Base-by-base conservation (phyloP, 1,140 invertebrate species). In the Acromyrmex heyeri region DNA sequence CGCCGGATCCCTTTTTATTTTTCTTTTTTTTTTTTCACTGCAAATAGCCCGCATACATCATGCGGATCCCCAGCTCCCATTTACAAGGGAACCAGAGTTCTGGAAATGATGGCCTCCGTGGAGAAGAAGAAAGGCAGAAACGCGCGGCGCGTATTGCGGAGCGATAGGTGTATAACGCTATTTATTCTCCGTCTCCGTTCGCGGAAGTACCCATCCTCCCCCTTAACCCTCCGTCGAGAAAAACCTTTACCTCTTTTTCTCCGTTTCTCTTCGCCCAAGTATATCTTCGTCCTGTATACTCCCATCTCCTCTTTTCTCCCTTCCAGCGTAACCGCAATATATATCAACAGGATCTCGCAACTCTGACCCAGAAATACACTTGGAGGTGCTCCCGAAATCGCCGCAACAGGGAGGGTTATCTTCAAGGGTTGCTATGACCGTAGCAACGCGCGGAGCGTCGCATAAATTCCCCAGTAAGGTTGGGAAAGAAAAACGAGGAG, bases 291-390 rank as follows among this genome's bases (percentile, higher is more conserved):
- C 30, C 34, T 48, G 4, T 62, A n/a, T n/a, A n/a, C 30, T 57
- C 34, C 18, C 3, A 12, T 55, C 30, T n/a, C 38, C 53, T 85
- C 62, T 61, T 53, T 70, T 67, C 16, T 14, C 57, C n/a, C 38
- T 38, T 21, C 27, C 16, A 8, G 2, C 79, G 79, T 90, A 87
- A 53, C 72, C 86, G 78, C 82, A 73, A 55, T 88, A 88, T 90
- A 88, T 93, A 90, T 91, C 88, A 88, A 70, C 75, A 55, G 69
- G 88, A 72, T 79, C 89, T 89, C 82, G 81, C 65, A 77, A 76
- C 87, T 90, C 86, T 93, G 92, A 92, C 92, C 93, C 82, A 93
- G 90, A 93, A 92, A 93, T 92, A 93, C 79, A 90, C 76, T 78
- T 87, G 72, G 79, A 72, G 55, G 18, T 77, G 44, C 78, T 67